Evolutionary conservation across 2,888 invertebrate species (phyloP).

Genomic region (Acrocyrtus sp.): DNA sequence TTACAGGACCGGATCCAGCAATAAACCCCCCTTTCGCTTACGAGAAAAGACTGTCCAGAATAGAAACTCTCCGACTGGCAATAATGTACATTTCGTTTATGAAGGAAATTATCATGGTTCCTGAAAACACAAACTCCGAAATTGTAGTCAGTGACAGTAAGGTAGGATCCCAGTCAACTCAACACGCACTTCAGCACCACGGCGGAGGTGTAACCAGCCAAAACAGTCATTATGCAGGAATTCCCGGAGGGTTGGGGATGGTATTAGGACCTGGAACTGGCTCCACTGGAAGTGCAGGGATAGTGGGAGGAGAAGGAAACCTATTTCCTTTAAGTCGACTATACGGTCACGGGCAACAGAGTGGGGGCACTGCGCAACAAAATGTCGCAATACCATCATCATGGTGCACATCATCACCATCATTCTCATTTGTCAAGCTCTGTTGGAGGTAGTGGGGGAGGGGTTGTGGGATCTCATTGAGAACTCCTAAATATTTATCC

Average conservation of each 20-base stretch:
- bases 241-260: slow-evolving; percentile 28
- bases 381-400: slow-evolving; percentile 28
- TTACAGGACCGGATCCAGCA: slow-evolving; percentile 41
- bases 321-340: slow-evolving; percentile 30
- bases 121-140: slow-evolving; percentile 31
- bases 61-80: slow-evolving; percentile 92
- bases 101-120: slow-evolving; percentile 79
- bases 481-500: no score
- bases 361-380: slow-evolving; percentile 23
- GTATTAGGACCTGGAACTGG: slow-evolving; percentile 21
- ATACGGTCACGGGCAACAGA: slow-evolving; percentile 22
- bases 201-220: slow-evolving; percentile 14
- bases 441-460: slow-evolving; percentile 17
- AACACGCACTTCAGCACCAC: slow-evolving; percentile 13
- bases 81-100: slow-evolving; percentile 98
- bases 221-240: slow-evolving; percentile 26
- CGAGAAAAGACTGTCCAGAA: slow-evolving; percentile 93
- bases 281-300: slow-evolving; percentile 1
- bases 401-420: slow-evolving; percentile 30
- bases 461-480: slow-evolving; percentile 26
- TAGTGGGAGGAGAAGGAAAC: slow-evolving; percentile 9
- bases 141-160: slow-evolving; percentile 6
- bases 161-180: neutral
- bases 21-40: slow-evolving; percentile 81
- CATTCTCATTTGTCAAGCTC: slow-evolving; percentile 23